Evolutionary conservation across 1,140 invertebrate species (phyloP), one percentile per base, ranked within the genome.

Genomic region (Drosophila setifemur): DNA sequence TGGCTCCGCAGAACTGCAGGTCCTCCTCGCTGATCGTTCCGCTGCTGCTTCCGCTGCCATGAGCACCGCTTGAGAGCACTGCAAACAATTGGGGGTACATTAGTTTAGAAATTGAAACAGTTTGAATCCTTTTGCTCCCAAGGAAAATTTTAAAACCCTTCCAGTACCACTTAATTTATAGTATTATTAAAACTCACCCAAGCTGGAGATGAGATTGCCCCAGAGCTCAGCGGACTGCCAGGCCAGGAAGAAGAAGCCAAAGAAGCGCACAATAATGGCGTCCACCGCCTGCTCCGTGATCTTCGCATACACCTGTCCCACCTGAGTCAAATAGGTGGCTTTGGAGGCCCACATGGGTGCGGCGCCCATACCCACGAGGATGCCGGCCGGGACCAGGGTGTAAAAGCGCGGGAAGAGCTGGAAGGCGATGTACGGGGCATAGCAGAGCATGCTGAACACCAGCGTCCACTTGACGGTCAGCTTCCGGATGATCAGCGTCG

Each of bases 281-380:
- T 98, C 97, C 4, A 96, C 94, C 0, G 95, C 93, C 81, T 97
- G 95, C 64, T 97, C 96, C 8, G 95, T 96, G 31, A 97, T 91
- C 85, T 96, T 96, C 3, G 96, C 96, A 91, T 97, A 97, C 63
- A 97, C 95, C 33, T 96, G 95, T 12, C 96, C 97, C 4, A 95
- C 95, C 91, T 98, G 96, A 0, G 97, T 99, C 4, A 99, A 92
- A 88, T 99, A 99, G 0, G 96, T 97, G 43, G 97, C 97, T 90
- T 99, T 97, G 2, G 98, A 96, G 0, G 97, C 96, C 98, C 98
- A 99, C 93, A 99, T 96, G 28, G 97, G 97, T 0, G 97, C 97
- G 1, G 97, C 97, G 0, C 97, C 97, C 16, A 98, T 91, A 66
- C 98, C 98, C n/a, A 96, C 92, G 11, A 96, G 90, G 0, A 98